phyloP scores from a whole-genome alignment of 1,140 invertebrate species.

The Bombyx mandarina region DNA sequence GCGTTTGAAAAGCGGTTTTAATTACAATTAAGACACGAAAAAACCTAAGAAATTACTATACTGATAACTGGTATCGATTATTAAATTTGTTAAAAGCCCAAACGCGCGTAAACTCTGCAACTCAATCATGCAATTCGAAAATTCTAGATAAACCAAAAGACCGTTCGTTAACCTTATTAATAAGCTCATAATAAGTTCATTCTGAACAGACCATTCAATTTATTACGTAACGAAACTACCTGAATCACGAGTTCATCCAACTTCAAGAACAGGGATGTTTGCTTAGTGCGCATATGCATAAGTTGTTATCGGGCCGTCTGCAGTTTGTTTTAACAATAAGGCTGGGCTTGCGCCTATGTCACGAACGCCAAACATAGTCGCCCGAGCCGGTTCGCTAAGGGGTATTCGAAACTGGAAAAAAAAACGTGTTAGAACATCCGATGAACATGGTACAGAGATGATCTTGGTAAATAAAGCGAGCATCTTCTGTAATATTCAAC shows the following conservation, averaged over 20 bases:
- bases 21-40: no score
- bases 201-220: background rate
- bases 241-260: conserved; percentile 2
- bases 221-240: background rate
- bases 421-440: conserved; percentile 16
- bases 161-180: background rate
- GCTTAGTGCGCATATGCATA: conserved; percentile 56
- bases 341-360: conserved; percentile 49
- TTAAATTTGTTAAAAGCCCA: background rate
- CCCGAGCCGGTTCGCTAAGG: conserved; percentile 15
- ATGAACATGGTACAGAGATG: conserved; percentile 14
- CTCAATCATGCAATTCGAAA: background rate
- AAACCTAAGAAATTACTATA: no score
- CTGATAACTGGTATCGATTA: no score
- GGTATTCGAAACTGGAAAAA: conserved; percentile 21
- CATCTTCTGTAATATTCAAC: no score
- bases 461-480: conserved; percentile 10
- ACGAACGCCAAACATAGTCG: conserved; percentile 56
- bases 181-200: background rate
- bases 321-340: conserved; percentile 65
- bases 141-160: background rate
- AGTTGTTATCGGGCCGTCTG: conserved; percentile 51
- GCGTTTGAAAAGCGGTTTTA: no score
- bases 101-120: background rate
- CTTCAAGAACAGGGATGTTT: conserved; percentile 30